Base-by-base conservation (phyloP, 2,888 invertebrate species). In the Drosophila nr. medialis region DNA sequence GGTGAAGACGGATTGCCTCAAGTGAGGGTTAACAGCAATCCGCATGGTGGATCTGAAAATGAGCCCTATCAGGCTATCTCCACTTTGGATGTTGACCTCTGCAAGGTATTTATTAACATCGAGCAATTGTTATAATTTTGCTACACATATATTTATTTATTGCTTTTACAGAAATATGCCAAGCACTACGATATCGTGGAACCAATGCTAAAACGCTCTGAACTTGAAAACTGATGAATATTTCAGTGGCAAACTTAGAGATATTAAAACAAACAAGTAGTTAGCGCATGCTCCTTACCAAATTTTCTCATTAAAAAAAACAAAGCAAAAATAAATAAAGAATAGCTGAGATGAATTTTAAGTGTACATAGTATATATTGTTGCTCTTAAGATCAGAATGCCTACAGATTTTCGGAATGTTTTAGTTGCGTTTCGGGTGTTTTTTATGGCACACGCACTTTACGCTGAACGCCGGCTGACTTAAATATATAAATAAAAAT, bases 1-100 rank as follows among this genome's bases (percentile, higher is more conserved):
- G 94, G 94, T 90, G 61, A 71, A 0, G 92, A 91, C 80, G 89
- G 83, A 2, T 82, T 88, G 59, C 93, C 93, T 0, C 74, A 86
- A 56, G 82, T 93, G 2, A 77, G 72, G 11, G 73, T 92, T 4
- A 81, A 80, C 3, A 64, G 71, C 4, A 69, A 61, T 30, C 63
- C 73, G 21, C 79, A 79, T 15, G 77, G 68, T 1, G 65, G 42
- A 2, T 38, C 59, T 0, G 62, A 75, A 36, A 66, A 55, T 2
- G 89, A 90, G 30, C 62, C 91, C 0, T 60, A 78, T 24, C 92
- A 92, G 70, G 83, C 86, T 0, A 89, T 92, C 54, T 91, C 91
- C 54, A 74, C 79, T 21, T 64, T 92, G 24, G 90, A 90, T 82
- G 72, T 85, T 40, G 54, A 86, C 21, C 60, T 86, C n/a, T 91